These are phyloP conservation scores for Oryctes rhinoceros DNA, from an alignment of 1,140 invertebrate genomes.

Conservation along the genomic window DNA sequence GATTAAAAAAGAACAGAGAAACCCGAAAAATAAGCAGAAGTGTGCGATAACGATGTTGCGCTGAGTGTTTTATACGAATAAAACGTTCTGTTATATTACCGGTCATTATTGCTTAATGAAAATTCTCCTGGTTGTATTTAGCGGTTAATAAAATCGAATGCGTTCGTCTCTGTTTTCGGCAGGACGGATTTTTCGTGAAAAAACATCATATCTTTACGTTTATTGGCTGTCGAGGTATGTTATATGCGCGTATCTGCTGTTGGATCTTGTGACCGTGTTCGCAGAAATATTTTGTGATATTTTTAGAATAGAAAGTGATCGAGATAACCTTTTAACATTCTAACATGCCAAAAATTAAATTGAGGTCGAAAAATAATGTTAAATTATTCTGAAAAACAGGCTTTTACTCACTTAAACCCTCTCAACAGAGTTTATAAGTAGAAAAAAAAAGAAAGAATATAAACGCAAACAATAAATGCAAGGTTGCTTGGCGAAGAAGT, in stretches of 20 bases:
- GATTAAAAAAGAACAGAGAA: too few species aligned
- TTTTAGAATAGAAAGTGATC: too few species aligned
- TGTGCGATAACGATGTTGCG: constrained; percentile 16
- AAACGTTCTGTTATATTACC: constrained; percentile 31
- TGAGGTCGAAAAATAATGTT: too few species aligned
- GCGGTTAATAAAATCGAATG: constrained; percentile 22
- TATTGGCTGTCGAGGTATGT: not conserved
- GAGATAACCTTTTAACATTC: too few species aligned
- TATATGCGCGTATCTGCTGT: not conserved
- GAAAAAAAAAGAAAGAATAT: too few species aligned
- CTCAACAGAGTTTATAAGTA: too few species aligned
- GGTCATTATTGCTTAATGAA: constrained; percentile 33
- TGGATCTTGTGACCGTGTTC: not conserved
- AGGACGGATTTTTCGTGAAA: not conserved
- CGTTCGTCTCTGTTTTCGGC: not conserved
- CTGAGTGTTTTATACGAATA: not conserved
- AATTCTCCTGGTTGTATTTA: constrained; percentile 4
- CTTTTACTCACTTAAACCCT: too few species aligned
- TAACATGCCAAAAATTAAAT: too few species aligned
- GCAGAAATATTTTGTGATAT: too few species aligned
- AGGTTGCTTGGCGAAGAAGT: too few species aligned
- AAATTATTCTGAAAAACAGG: too few species aligned
- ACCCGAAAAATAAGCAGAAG: not conserved
- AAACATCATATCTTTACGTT: not conserved
- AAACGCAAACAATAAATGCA: too few species aligned